These are phyloP conservation scores for Cuculus canorus DNA, from an alignment of 2,797 vertebrate species.

Conservation along the genomic window DNA sequence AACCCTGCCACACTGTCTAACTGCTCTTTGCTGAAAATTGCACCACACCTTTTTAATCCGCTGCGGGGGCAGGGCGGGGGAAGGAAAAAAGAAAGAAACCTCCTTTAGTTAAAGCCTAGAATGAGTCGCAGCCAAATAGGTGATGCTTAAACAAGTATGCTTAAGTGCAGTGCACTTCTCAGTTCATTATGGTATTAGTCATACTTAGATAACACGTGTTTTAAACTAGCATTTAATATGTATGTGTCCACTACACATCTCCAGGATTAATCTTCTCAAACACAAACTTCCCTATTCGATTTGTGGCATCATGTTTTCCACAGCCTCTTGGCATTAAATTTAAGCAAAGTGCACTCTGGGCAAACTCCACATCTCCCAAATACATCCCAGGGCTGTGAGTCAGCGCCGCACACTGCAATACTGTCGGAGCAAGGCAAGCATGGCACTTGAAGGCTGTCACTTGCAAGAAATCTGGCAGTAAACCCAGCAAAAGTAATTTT, in stretches of 20 bases:
- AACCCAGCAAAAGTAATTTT: background rate
- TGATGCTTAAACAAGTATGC: constrained; percentile 16
- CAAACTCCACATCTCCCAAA: background rate
- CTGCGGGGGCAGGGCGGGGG: constrained; percentile 1
- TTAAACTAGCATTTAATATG: background rate
- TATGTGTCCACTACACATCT: background rate
- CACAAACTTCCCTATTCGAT: background rate
- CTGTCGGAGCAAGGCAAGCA: background rate
- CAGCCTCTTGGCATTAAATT: background rate
- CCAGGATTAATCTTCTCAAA: background rate
- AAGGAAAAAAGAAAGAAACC: constrained; percentile 10
- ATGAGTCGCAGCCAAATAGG: constrained; percentile 36
- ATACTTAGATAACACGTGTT: background rate
- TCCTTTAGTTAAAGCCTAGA: constrained; percentile 34
- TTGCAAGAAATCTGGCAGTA: background rate
- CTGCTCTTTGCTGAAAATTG: constrained; percentile 40
- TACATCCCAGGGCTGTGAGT: background rate
- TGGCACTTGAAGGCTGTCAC: background rate
- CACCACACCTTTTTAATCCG: constrained; percentile 30
- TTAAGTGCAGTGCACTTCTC: constrained; percentile 32
- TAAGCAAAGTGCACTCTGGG: background rate
- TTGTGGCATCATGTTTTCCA: constrained; percentile 1
- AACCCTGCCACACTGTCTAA: background rate
- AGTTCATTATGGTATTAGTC: constrained; percentile 49
- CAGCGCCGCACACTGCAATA: background rate